Evolutionary conservation across 2,888 invertebrate genomes (phyloP).

Genomic region (Aleiodes leptofemur): DNA sequence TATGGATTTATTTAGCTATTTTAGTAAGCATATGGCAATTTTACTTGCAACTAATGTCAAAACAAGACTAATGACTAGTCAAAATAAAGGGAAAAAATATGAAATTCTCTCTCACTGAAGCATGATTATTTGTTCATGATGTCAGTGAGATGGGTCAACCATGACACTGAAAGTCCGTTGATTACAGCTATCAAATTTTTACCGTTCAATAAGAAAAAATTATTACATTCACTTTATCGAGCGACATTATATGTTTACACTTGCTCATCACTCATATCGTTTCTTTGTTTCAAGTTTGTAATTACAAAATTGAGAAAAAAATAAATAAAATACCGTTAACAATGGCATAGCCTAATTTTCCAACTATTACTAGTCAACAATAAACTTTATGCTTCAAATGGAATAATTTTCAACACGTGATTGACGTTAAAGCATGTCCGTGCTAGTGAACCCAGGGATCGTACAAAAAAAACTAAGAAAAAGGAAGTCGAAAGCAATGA

Average conservation of each 20-base stretch:
- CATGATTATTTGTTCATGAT: constrained; percentile 47
- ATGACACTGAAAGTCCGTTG: constrained; percentile 35
- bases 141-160: constrained; percentile 49
- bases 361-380: not conserved
- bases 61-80: too few species aligned
- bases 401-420: constrained; percentile 7
- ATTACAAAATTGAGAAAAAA: not conserved
- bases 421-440: constrained; percentile 22
- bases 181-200: not conserved
- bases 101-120: not conserved
- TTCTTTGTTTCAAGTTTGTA: too few species aligned
- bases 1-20: too few species aligned
- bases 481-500: constrained; percentile 42
- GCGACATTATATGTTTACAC: too few species aligned
- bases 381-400: constrained; percentile 4
- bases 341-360: not conserved
- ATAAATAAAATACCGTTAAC: constrained; percentile 8
- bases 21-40: too few species aligned
- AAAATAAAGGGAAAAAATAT: not conserved
- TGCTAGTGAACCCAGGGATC: constrained; percentile 48
- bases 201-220: not conserved
- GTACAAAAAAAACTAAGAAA: constrained; percentile 49
- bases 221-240: not conserved
- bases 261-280: too few species aligned
- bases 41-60: too few species aligned